Evolutionary conservation across 2,888 invertebrate genomes (phyloP), one percentile per base, ranked within the genome.

Genomic region (Mythimna albipuncta): DNA sequence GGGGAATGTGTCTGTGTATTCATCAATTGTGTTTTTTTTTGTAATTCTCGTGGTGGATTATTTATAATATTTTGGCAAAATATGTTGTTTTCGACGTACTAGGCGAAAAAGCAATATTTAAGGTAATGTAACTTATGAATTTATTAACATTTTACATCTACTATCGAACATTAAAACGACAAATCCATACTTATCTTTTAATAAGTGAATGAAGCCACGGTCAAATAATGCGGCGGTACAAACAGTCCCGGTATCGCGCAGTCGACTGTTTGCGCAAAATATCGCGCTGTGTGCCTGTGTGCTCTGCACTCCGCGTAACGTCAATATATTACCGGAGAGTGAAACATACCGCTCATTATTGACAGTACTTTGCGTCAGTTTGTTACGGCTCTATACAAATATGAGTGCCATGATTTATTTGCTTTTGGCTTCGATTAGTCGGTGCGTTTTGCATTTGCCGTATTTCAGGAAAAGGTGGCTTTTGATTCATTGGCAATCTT

Each of bases 331-430:
- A 67, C 61, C 32, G 26, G 57, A 41, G 54, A 32, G 47, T 47
- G 69, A 21, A 57, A 73, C 78, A 77, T 44, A 65, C 72, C 78
- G 72, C 79, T 78, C 79, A 78, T 79, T 79, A 72, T 82, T 77
- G 82, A 72, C 72, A 62, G 65, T 66, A 68, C 55, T 68, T 61
- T 57, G 63, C 63, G 69, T 21, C 58, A 7, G 41, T 50, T 69
- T 68, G 68, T 55, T 64, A 59, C 62, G 26, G 32, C 19, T 19
- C 2, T 26, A 11, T 26, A 50, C 41, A 52, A 54, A 70, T 62
- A 58, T 61, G 19, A 55, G 11, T 61, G 13, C 11, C 54, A 32
- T 64, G 16, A 59, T 67, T 54, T 50, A 63, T 65, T 63, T 50
- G 52, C 3, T 38, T 67, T 52, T n/a, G 21, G 4, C 26, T 64